These are phyloP conservation scores for Rhinolophus sinicus DNA, from an alignment of 2,113 vertebrate species.

Conservation along the genomic window DNA sequence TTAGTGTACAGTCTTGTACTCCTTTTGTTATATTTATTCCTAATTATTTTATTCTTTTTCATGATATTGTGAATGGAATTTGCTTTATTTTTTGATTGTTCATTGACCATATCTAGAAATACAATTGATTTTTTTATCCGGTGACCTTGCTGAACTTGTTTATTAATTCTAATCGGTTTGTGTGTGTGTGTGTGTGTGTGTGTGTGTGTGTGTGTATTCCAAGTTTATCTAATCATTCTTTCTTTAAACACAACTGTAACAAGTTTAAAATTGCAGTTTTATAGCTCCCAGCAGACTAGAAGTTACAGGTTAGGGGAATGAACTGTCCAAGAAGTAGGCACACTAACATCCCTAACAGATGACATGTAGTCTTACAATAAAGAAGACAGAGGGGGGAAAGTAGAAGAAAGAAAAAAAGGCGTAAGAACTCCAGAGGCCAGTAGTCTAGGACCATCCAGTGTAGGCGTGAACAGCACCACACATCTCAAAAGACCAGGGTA, in stretches of 20 bases:
- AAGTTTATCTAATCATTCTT: conserved; percentile 10
- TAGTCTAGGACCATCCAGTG: background rate
- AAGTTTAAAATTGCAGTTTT: background rate
- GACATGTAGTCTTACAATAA: background rate
- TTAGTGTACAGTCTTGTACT: background rate
- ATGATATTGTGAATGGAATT: background rate
- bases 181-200: background rate
- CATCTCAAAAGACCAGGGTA: background rate
- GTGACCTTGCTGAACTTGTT: background rate
- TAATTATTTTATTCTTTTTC: conserved; percentile 6
- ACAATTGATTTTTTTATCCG: background rate
- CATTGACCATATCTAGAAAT: background rate
- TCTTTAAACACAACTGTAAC: background rate
- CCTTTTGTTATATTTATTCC: conserved; percentile 8
- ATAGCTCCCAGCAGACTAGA: background rate
- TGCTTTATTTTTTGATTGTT: background rate
- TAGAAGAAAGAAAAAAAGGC: background rate
- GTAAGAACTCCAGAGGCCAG: background rate
- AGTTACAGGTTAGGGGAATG: background rate
- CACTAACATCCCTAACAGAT: background rate
- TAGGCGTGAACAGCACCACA: background rate
- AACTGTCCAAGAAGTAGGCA: background rate
- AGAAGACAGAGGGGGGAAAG: background rate
- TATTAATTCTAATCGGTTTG: background rate
- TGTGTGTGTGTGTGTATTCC: background rate